Base-by-base conservation (phyloP, 2,888 invertebrate genomes). In the Alsophila aescularia region DNA sequence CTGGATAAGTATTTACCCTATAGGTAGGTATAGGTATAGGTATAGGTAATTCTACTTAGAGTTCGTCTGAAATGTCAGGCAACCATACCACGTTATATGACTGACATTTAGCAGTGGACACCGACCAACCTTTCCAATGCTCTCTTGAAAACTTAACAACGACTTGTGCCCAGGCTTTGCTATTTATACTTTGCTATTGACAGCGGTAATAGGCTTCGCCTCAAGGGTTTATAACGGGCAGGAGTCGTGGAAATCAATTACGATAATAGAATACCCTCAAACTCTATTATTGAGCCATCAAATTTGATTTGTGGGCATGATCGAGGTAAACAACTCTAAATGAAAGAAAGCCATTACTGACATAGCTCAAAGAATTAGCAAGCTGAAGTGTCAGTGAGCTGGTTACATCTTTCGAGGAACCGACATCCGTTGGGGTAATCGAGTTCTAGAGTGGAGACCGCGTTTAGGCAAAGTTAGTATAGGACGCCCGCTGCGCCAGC, bases 121-220 rank as follows among this genome's bases (percentile, higher is more conserved):
- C 35, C 31, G 50, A 31, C 35, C 35, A 50, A 55, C 49, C 48
- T 54, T 54, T 48, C 31, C 21, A 9, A 48, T 48, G 53, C 42
- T 43, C 42, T 48, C 18, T 18, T 34, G 37, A 47, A 48, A 54
- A 48, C 18, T 48, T 15, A 37, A 48, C 31, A 4, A 16, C 37
- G 0, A 29, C 18, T 31, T 31, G 8, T 36, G 14, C n/a, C n/a
- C n/a, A n/a, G 44, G 15, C 14, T 31, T 27, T n/a, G 21, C 45
- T 24, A 24, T 7, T 24, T 24, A 5, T 24, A 29, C 16, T n/a
- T n/a, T n/a, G n/a, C n/a, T n/a, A 47, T 27, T 15, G 52, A 41
- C 35, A 45, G 31, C 18, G 41, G 24, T 47, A 42, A 45, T 52
- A 3, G 18, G 31, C 18, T 24, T 39, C 32, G 43, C 29, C n/a